Percentiles rank a stretch among this genome's conserved stretches.
phyloP scores from a whole-genome alignment of 1,140 invertebrate genomes.

The Aporrectodea caliginosa region DNA sequence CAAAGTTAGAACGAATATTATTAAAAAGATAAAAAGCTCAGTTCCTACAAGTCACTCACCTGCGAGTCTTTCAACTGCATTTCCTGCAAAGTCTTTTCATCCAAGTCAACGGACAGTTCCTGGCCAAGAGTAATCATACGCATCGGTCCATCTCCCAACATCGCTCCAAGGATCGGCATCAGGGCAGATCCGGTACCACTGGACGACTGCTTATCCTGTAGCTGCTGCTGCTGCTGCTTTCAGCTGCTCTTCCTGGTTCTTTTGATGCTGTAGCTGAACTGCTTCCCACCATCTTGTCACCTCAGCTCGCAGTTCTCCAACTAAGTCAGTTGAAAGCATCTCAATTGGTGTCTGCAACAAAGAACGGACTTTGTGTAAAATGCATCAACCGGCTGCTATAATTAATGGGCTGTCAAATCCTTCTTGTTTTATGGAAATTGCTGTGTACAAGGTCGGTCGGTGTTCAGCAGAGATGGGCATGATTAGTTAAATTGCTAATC shows the following conservation, averaged over 20 bases:
- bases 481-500: no score
- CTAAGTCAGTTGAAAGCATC: constrained; percentile 73
- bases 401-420: no score
- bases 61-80: constrained; percentile 82
- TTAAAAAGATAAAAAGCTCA: no score
- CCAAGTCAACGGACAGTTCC: constrained; percentile 86
- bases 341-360: constrained; percentile 52
- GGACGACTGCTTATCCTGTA: constrained; percentile 4
- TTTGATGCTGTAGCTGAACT: constrained; percentile 43
- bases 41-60: constrained; percentile 36
- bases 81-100: constrained; percentile 81
- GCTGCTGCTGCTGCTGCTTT: constrained; percentile 18
- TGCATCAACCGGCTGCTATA: no score
- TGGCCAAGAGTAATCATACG: constrained; percentile 89
- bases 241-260: constrained; percentile 30
- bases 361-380: no score
- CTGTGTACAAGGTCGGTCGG: no score
- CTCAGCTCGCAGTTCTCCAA: constrained; percentile 85
- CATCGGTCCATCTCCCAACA: constrained; percentile 72
- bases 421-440: no score
- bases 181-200: constrained; percentile 36
- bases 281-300: constrained; percentile 86
- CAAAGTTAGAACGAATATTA: no score
- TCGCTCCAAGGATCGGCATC: constrained; percentile 53
- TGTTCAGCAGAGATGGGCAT: no score